Base-by-base conservation (phyloP, 2,113 vertebrate genomes). In the Hassar affinis region DNA sequence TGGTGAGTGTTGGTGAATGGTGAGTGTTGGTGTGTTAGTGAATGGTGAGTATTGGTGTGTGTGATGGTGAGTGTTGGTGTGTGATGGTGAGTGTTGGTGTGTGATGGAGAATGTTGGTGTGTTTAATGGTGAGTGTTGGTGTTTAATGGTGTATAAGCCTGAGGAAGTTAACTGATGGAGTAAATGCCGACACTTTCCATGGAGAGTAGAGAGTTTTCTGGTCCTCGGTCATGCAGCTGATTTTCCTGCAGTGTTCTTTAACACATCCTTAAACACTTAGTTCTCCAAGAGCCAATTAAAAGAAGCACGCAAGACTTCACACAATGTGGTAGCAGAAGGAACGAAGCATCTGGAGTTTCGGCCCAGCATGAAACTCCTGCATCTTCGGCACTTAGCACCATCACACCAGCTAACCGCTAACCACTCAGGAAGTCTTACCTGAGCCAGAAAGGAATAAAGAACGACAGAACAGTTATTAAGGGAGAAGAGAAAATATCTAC, bases 221-320 rank as follows among this genome's bases (percentile, higher is more conserved):
- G n/a, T 72, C 80, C n/a, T 14, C 27, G 35, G 35, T 22, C 35
- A 3, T 42, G 59, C 20, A 79, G 82, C 66, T 77, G 22, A 56
- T 27, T 76, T 45, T 75, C 85, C 82, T 78, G 75, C 72, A 80
- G 78, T 54, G 71, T 76, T 76, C 80, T 74, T 72, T 84, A 82
- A 80, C 85, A 76, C 54, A 66, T 82, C 69, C 51, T 86, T 59
- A 45, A 84, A 81, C 51, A 66, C 85, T 69, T 79, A 57, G 49
- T 77, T 81, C 52, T 81, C 66, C 30, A n/a, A 77, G 82, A 84
- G 85, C 85, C 85, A 86, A 86, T 86, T 84, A 86, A 84, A 86
- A 54, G n/a, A 71, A 61, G 52, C 57, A 71, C 57, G 78, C 64
- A 71, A 86, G 81, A 81, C 78, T 84, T 86, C 82, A 84, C 85